Percentiles rank a stretch among this genome's conserved stretches.
These are phyloP conservation scores for Anguilla rostrata DNA, from an alignment of 2,113 vertebrate genomes.

Conservation along the genomic window DNA sequence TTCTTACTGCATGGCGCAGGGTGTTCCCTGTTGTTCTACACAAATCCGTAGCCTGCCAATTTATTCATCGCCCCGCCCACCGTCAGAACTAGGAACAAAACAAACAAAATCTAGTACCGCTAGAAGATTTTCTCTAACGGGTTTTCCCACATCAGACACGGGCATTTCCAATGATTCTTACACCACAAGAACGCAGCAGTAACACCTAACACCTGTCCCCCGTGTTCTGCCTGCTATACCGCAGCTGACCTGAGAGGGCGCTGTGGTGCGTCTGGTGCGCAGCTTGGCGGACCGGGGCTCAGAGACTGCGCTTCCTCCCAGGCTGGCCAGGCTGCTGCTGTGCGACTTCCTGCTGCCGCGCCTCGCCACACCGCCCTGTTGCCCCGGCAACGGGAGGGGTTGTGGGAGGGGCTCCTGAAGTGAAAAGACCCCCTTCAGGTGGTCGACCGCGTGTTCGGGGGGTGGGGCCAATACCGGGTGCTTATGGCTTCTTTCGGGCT, in stretches of 20 bases:
- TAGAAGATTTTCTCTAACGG: too few species aligned
- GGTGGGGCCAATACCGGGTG: not conserved
- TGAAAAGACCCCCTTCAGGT: constrained; percentile 25
- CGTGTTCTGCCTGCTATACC: not conserved
- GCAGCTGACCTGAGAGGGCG: constrained; percentile 56
- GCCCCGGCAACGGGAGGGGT: constrained; percentile 6
- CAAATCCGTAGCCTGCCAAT: too few species aligned
- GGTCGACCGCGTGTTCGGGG: constrained; percentile 11
- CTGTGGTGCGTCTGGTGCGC: constrained; percentile 25
- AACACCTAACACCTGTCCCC: too few species aligned
- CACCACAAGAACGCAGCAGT: too few species aligned
- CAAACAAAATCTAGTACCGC: too few species aligned
- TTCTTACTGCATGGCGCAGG: too few species aligned
- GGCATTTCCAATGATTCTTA: too few species aligned
- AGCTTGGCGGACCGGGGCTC: constrained; percentile 49
- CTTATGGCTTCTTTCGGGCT: constrained; percentile 23
- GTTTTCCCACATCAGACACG: too few species aligned
- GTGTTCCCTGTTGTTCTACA: too few species aligned
- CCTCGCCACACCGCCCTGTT: not conserved
- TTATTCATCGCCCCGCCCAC: too few species aligned
- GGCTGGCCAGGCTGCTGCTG: constrained; percentile 66
- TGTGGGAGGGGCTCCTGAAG: not conserved
- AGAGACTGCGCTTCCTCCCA: constrained; percentile 39
- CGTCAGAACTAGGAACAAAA: too few species aligned
- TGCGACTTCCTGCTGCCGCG: not conserved